A percentile compares a stretch with the other conserved stretches of the same genome.
Evolutionary conservation across 1,140 invertebrate species (phyloP).

Genomic region (Dreissena rostriformis): DNA sequence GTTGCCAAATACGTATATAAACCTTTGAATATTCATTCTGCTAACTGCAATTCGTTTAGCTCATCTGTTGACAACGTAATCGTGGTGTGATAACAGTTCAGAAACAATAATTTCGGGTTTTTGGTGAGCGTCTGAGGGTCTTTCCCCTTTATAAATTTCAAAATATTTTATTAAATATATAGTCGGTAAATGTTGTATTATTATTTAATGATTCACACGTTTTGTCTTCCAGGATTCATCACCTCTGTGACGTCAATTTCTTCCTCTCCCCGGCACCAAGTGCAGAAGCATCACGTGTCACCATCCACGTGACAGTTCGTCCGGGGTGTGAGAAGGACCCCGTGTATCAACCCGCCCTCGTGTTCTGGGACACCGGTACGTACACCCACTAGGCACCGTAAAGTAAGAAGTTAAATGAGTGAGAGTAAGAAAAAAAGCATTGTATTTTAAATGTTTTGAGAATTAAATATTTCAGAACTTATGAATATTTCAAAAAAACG

Average conservation of each 20-base stretch:
- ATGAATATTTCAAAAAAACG: no score
- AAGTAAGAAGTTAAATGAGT: no score
- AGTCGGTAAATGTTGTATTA: not conserved
- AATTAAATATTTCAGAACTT: no score
- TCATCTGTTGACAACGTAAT: no score
- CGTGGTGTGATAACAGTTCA: no score
- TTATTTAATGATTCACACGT: not conserved
- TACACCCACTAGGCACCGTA: no score
- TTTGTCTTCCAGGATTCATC: slow-evolving; percentile 14
- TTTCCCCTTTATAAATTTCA: not conserved
- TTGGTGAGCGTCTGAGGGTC: not conserved
- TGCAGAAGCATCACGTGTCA: not conserved
- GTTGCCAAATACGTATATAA: no score
- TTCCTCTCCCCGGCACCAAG: slow-evolving; percentile 4
- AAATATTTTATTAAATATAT: not conserved
- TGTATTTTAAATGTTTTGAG: no score
- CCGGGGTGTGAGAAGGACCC: slow-evolving; percentile 22
- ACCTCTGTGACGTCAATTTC: slow-evolving; percentile 28
- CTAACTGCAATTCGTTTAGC: no score
- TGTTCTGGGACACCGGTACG: slow-evolving; percentile 33
- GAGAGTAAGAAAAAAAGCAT: no score
- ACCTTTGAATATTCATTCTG: no score
- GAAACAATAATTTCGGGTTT: no score
- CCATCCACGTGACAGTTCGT: slow-evolving; percentile 13
- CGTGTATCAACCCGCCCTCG: slow-evolving; percentile 17